Evolutionary conservation across 2,113 vertebrate genomes (phyloP).

Genomic region (Malurus melanocephalus): DNA sequence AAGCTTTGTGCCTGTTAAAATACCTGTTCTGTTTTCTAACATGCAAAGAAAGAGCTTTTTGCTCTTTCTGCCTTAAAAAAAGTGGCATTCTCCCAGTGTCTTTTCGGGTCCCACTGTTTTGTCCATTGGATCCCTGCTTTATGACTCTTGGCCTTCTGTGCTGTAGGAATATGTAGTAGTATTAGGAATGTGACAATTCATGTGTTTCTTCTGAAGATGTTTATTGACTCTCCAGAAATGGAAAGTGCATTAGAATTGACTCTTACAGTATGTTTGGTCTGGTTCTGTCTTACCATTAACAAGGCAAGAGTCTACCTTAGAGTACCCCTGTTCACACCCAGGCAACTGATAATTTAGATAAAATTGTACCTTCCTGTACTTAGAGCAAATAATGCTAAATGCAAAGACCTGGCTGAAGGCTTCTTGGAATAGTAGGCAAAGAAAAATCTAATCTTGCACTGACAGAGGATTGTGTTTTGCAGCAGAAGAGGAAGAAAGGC

Average conservation of each 20-base stretch:
- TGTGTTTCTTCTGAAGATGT: neutral
- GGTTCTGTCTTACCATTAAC: neutral
- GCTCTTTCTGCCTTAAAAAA: neutral
- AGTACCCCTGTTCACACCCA: neutral
- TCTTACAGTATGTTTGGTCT: neutral
- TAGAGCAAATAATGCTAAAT: neutral
- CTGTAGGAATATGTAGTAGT: neutral
- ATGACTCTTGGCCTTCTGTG: neutral
- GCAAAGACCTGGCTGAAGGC: neutral
- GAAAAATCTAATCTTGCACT: neutral
- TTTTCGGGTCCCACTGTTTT: neutral
- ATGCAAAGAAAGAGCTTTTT: neutral
- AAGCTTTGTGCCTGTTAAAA: neutral
- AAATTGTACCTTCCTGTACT: neutral
- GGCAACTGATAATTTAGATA: neutral
- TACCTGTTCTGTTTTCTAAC: neutral
- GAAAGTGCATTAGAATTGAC: neutral
- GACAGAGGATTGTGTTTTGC: neutral
- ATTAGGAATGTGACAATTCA: neutral
- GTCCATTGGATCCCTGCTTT: neutral
- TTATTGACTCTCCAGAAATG: neutral
- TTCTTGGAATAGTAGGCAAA: neutral
- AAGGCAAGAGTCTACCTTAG: neutral
- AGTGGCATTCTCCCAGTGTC: neutral
- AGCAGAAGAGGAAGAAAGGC: neutral